phyloP scores from a whole-genome alignment of 2,113 vertebrate species.

The Cebidichthys violaceus region DNA sequence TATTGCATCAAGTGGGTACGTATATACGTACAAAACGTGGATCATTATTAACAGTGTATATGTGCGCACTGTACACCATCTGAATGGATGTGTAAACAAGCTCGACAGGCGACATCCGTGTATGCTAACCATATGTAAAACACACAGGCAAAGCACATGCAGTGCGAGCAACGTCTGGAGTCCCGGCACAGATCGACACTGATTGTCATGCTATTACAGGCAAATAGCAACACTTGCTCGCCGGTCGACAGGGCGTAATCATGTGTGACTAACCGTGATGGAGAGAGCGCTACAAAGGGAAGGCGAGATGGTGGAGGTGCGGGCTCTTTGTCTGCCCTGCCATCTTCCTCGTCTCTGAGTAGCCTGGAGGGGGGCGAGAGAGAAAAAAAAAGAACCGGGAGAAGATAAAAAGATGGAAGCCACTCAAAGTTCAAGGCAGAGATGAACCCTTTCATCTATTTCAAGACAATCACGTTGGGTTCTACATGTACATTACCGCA shows the following conservation, averaged over 20 bases:
- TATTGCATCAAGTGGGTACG: slow-evolving; percentile 48
- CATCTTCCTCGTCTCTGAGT: slow-evolving; percentile 70
- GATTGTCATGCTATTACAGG: slow-evolving; percentile 85
- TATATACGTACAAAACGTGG: slow-evolving; percentile 30
- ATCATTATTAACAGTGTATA: slow-evolving; percentile 39
- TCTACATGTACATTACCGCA: slow-evolving; percentile 76
- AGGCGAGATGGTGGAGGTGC: slow-evolving; percentile 70
- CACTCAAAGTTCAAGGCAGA: slow-evolving; percentile 82
- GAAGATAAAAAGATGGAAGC: slow-evolving; percentile 79
- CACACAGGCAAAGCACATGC: slow-evolving; percentile 57
- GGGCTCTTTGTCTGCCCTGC: slow-evolving; percentile 77
- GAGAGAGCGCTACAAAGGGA: slow-evolving; percentile 74
- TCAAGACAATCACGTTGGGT: slow-evolving; percentile 80
- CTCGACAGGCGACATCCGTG: slow-evolving; percentile 14
- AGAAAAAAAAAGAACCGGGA: slow-evolving; percentile 31
- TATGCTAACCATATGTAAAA: slow-evolving; percentile 78
- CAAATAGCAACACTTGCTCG: slow-evolving; percentile 83
- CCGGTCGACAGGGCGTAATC: slow-evolving; percentile 80
- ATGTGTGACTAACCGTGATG: slow-evolving; percentile 79
- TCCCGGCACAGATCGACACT: slow-evolving; percentile 73
- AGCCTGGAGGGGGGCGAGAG: slow-evolving; percentile 57
- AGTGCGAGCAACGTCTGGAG: slow-evolving; percentile 67
- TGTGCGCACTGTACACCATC: slow-evolving; percentile 12
- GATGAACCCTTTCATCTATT: slow-evolving; percentile 82
- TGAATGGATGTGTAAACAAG: slow-evolving; percentile 36